A percentile compares a stretch with the other conserved stretches of the same genome.
Conservation (phyloP, 1,140 invertebrate species). For the Dreissena polymorpha region DNA sequence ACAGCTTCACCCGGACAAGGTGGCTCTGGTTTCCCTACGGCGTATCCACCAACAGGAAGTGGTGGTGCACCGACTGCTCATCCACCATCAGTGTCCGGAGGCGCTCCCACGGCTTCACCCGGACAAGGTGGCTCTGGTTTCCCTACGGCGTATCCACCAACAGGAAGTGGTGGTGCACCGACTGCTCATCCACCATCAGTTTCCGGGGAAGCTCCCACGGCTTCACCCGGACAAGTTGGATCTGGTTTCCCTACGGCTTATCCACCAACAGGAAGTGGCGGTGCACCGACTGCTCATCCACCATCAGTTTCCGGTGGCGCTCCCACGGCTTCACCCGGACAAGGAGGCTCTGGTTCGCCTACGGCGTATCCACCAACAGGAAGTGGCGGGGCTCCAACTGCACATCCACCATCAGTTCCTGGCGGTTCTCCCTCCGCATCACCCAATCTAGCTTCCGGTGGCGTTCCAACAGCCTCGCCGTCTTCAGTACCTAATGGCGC, state of each 20-base stretch:
- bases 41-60: no score
- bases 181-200: background rate
- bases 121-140: no score
- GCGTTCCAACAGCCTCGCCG: background rate
- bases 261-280: constrained; percentile 22
- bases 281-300: constrained; percentile 44
- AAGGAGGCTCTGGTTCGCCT: background rate
- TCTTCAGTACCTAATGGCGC: background rate
- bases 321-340: background rate
- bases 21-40: no score
- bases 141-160: no score
- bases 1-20: constrained; percentile 14
- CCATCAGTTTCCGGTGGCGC: background rate
- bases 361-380: background rate
- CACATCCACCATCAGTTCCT: background rate
- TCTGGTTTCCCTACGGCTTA: constrained; percentile 30
- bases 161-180: no score
- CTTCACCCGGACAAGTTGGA: background rate
- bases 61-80: no score
- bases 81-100: no score
- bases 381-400: background rate
- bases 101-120: no score
- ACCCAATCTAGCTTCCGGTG: background rate
- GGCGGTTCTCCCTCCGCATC: background rate
- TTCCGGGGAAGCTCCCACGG: constrained; percentile 12